Base-by-base conservation (phyloP, 2,797 vertebrate species). In the Artibeus lituratus region DNA sequence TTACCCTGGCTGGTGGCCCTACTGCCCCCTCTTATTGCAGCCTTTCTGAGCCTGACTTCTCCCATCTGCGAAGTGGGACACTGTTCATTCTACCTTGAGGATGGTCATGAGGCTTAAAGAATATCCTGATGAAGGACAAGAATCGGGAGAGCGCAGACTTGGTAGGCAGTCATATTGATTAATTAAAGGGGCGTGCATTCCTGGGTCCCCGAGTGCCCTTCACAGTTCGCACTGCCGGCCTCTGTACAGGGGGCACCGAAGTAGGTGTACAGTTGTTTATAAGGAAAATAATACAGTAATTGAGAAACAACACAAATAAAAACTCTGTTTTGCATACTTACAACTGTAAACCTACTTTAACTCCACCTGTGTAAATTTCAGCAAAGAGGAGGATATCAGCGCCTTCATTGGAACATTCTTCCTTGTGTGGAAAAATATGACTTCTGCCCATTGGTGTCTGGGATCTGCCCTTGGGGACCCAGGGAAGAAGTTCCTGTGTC, bases 141-240 rank as follows among this genome's bases (percentile, higher is more conserved):
- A 51, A 15, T 73, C 19, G 22, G 37, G 37, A 67, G 18, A 44
- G 69, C 22, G 18, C 22, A n/a, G 49, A 12, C 47, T 47, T 6
- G 4, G 2, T 42, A 1, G 7, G 0, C 2, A 3, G n/a, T 26
- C 51, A 0, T 29, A 3, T 26, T 42, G 44, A 76, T 26, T 51
- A 5, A 26, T 4, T 39, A 6, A 76, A 10, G 19, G 5, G 3
- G 5, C 7, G 72, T 24, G 26, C 24, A 4, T 67, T 67, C 55
- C 18, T 15, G 82, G 35, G n/a, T 42, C 12, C 39, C 4, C 2
- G 5, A 19, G 42, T 9, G 24, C 49, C 53, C 53, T 70, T 37
- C 12, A 21, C 32, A 26, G 26, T 47, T 19, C 10, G 5, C 70
- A 37, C 4, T 9, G 57, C n/a, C 3, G 10, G 44, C 67, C 22